These are phyloP conservation scores for Drosophila erecta DNA, from an alignment of 1,140 invertebrate species.

Conservation along the genomic window DNA sequence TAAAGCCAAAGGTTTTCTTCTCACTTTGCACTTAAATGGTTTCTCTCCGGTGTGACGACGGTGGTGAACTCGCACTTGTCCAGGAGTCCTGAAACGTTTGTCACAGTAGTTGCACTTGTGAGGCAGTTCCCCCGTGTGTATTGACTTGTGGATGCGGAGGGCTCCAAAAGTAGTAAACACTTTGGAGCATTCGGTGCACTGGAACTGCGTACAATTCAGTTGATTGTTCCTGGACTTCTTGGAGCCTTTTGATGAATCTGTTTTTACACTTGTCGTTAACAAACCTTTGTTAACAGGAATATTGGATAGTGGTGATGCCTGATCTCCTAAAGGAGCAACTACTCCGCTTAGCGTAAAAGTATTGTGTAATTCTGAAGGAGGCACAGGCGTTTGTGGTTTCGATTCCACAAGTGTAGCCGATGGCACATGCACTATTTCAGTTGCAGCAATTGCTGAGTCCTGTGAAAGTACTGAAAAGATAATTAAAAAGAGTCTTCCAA, in stretches of 20 bases:
- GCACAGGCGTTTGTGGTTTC: neutral
- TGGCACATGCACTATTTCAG: neutral
- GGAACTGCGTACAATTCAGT: neutral
- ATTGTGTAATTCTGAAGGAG: neutral
- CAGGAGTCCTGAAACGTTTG: constrained; percentile 76
- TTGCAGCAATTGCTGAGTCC: neutral
- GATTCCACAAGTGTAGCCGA: neutral
- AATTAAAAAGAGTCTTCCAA: neutral
- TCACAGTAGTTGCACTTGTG: constrained; percentile 76
- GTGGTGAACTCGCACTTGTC: constrained; percentile 88
- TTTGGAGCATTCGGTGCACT: constrained; percentile 62
- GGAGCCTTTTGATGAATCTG: neutral
- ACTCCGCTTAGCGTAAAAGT: no score
- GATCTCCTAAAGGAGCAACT: neutral
- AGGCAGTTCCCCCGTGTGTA: constrained; percentile 77
- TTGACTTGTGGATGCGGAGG: constrained; percentile 68
- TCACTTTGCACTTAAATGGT: constrained; percentile 92
- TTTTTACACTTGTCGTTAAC: neutral
- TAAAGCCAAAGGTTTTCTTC: neutral
- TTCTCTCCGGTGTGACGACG: constrained; percentile 95
- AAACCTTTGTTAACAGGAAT: neutral
- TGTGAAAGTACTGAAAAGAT: constrained; percentile 2
- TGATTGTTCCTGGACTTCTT: neutral
- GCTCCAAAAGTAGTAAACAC: constrained; percentile 67
- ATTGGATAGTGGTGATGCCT: neutral